Evolutionary conservation across 2,888 invertebrate species (phyloP).

Genomic region (Thymelicus acteon): DNA sequence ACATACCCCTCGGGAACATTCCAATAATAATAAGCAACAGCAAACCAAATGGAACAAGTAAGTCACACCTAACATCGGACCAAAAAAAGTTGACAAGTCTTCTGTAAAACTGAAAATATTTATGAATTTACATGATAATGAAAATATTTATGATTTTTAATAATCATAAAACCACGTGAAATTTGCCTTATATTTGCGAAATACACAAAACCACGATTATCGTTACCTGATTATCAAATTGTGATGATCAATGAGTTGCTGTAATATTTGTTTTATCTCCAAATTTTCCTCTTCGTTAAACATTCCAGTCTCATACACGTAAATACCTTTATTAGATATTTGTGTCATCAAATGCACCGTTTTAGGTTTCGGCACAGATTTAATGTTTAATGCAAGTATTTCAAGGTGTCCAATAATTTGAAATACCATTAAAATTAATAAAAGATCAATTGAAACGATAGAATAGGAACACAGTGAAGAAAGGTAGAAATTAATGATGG

Average conservation of each 20-base stretch:
- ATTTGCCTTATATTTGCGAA: background rate
- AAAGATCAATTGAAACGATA: constrained; percentile 5
- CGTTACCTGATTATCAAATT: constrained; percentile 38
- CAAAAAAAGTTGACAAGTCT: constrained; percentile 38
- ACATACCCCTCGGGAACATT: constrained; percentile 40
- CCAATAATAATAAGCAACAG: constrained; percentile 42
- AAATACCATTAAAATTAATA: constrained; percentile 15
- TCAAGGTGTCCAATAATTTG: constrained; percentile 27
- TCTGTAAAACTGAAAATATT: constrained; percentile 36
- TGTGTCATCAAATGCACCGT: background rate
- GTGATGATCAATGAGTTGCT: constrained; percentile 41
- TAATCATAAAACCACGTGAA: background rate
- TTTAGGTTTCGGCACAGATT: constrained; percentile 10
- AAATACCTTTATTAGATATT: background rate
- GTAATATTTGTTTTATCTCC: constrained; percentile 27
- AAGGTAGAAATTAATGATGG: constrained; percentile 10
- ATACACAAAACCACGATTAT: background rate
- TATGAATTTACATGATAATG: background rate
- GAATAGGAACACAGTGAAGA: constrained; percentile 7
- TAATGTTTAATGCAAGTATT: constrained; percentile 21
- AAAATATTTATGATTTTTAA: constrained; percentile 1
- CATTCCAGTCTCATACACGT: background rate
- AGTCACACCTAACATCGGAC: constrained; percentile 37
- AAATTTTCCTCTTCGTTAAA: constrained; percentile 32
- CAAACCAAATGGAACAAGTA: constrained; percentile 41